Evolutionary conservation across 2,888 invertebrate genomes (phyloP).

Genomic region (Lydus trimaculatus): DNA sequence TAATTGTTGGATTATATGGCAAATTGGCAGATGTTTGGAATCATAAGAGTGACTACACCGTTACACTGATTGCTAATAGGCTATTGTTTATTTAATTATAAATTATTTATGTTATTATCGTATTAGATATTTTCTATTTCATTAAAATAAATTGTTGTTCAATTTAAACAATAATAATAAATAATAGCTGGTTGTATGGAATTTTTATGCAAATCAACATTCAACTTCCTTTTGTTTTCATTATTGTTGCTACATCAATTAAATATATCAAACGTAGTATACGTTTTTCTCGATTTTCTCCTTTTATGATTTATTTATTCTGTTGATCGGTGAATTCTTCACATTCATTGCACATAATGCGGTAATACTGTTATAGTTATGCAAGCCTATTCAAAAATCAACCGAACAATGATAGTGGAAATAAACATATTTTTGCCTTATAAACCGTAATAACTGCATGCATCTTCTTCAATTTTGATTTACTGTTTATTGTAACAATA

Average conservation of each 20-base stretch:
- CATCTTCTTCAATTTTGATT: no score
- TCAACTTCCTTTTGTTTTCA: constrained; percentile 18
- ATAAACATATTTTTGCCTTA: constrained; percentile 10
- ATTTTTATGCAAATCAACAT: neutral
- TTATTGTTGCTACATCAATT: constrained; percentile 26
- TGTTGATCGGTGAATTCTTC: constrained; percentile 15
- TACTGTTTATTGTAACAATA: no score
- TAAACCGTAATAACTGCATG: neutral
- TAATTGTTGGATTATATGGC: neutral
- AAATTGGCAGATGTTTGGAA: neutral
- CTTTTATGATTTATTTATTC: neutral
- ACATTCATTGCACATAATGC: constrained; percentile 28
- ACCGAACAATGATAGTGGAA: constrained; percentile 24
- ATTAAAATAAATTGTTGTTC: neutral
- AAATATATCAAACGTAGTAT: constrained; percentile 3
- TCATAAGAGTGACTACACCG: neutral
- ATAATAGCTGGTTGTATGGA: neutral
- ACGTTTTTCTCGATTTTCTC: neutral
- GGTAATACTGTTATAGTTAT: constrained; percentile 28
- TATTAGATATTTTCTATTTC: neutral
- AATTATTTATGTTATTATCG: neutral
- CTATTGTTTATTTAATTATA: neutral
- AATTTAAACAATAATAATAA: neutral
- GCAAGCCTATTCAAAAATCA: constrained; percentile 13
- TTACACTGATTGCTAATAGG: neutral